Percentiles rank a stretch among this genome's conserved stretches.
These are phyloP conservation scores for Austrofundulus limnaeus DNA, from an alignment of 2,113 vertebrate species.

Conservation along the genomic window DNA sequence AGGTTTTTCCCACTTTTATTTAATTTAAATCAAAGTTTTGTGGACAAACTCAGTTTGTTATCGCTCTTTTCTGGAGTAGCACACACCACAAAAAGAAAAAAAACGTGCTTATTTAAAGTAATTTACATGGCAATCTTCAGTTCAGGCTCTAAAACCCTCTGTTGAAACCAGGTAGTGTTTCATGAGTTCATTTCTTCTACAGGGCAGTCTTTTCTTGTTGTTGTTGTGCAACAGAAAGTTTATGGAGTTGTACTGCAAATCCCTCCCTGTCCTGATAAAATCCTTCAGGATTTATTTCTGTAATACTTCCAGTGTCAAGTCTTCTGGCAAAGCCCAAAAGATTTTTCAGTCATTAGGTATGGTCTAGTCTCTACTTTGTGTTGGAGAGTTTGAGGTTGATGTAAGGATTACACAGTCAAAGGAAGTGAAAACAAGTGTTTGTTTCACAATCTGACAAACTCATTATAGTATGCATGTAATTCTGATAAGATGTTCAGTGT, in stretches of 20 bases:
- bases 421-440: not conserved
- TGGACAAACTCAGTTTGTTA: no score
- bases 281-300: constrained; percentile 25
- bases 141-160: not conserved
- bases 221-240: not conserved
- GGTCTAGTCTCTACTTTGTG: not conserved
- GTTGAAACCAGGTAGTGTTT: constrained; percentile 6
- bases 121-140: not conserved
- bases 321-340: constrained; percentile 10
- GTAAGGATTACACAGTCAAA: not conserved
- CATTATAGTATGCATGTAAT: not conserved
- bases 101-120: not conserved
- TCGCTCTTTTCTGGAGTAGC: no score
- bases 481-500: not conserved
- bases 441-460: not conserved
- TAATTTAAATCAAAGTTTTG: no score
- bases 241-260: constrained; percentile 25
- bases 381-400: not conserved
- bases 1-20: no score
- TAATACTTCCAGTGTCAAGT: constrained; percentile 12
- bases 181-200: constrained; percentile 4
- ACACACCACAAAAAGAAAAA: no score
- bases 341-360: constrained; percentile 16
- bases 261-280: constrained; percentile 15
- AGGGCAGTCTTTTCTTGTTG: not conserved